A percentile compares a stretch with the other conserved stretches of the same genome.
Conservation (phyloP, 2,797 vertebrate genomes). For the Liparis tanakae region DNA sequence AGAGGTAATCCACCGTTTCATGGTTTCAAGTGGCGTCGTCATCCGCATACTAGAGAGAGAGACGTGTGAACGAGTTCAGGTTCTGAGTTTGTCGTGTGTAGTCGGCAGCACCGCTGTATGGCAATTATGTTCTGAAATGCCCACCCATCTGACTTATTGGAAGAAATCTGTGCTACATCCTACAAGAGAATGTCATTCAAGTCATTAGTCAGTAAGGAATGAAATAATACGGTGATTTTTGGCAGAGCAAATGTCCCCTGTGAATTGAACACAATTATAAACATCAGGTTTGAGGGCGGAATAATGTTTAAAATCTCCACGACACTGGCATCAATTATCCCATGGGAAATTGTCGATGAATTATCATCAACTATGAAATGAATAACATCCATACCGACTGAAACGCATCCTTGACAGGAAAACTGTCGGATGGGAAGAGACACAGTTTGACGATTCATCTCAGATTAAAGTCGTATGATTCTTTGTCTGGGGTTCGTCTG, state of each 20-base stretch:
- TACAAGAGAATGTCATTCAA: slow-evolving; percentile 30
- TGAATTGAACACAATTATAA: slow-evolving; percentile 46
- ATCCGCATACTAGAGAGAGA: neutral
- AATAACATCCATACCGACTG: slow-evolving; percentile 5
- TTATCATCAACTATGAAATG: slow-evolving; percentile 5
- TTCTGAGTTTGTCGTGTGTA: slow-evolving; percentile 15
- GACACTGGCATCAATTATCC: slow-evolving; percentile 16
- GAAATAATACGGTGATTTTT: slow-evolving; percentile 52
- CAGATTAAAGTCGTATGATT: slow-evolving; percentile 64
- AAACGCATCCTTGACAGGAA: slow-evolving; percentile 18
- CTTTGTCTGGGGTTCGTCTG: slow-evolving; percentile 64
- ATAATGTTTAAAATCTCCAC: slow-evolving; percentile 29
- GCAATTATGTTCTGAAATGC: slow-evolving; percentile 22
- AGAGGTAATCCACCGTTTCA: neutral
- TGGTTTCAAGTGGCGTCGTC: slow-evolving; percentile 2
- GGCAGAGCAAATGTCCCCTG: slow-evolving; percentile 40
- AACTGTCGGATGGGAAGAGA: slow-evolving; percentile 21
- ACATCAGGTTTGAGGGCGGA: slow-evolving; percentile 38
- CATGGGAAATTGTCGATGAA: neutral
- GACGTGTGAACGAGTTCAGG: neutral
- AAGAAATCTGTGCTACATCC: slow-evolving; percentile 23
- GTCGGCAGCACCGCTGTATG: slow-evolving; percentile 20
- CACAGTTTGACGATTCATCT: slow-evolving; percentile 37
- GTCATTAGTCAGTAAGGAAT: slow-evolving; percentile 45
- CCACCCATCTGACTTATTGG: slow-evolving; percentile 12